A percentile compares a stretch with the other conserved stretches of the same genome.
Conservation (phyloP, 2,797 vertebrate genomes). For the Carcharodon carcharias region DNA sequence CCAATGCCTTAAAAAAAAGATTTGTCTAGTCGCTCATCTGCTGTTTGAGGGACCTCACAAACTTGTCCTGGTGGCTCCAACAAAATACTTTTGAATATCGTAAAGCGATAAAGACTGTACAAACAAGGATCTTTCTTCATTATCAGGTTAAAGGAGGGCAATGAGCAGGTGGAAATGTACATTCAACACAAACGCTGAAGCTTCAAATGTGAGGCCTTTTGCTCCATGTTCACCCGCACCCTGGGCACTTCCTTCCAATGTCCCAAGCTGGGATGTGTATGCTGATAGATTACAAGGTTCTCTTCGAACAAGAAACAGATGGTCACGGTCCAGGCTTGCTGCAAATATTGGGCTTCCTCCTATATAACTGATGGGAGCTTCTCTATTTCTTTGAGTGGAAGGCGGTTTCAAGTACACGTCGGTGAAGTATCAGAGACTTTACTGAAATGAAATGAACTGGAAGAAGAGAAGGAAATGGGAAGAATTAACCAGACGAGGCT, state of each 20-base stretch:
- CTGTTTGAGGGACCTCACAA: too few relatives aligned
- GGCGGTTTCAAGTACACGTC: not conserved
- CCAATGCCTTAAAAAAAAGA: not conserved
- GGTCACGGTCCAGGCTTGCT: not conserved
- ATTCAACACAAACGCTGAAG: not conserved
- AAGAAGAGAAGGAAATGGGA: constrained; percentile 30
- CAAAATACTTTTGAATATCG: too few relatives aligned
- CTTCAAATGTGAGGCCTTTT: not conserved
- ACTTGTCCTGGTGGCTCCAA: too few relatives aligned
- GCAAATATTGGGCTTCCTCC: not conserved
- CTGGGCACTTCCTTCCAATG: not conserved
- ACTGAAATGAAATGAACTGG: constrained; percentile 32
- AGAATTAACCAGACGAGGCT: not conserved
- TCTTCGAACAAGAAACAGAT: not conserved
- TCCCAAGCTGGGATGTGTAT: not conserved
- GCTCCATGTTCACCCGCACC: not conserved
- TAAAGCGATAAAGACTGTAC: not conserved
- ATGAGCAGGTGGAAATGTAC: not conserved
- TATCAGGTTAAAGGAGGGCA: not conserved
- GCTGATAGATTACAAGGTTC: not conserved
- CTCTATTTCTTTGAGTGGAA: constrained; percentile 15
- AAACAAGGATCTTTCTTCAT: constrained; percentile 1
- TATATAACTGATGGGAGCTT: not conserved
- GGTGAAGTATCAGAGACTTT: not conserved
- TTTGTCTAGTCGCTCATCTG: not conserved